Percentiles rank a stretch among this genome's conserved stretches.
Evolutionary conservation across 2,113 vertebrate genomes (phyloP).

Genomic region (Rattus rattus): DNA sequence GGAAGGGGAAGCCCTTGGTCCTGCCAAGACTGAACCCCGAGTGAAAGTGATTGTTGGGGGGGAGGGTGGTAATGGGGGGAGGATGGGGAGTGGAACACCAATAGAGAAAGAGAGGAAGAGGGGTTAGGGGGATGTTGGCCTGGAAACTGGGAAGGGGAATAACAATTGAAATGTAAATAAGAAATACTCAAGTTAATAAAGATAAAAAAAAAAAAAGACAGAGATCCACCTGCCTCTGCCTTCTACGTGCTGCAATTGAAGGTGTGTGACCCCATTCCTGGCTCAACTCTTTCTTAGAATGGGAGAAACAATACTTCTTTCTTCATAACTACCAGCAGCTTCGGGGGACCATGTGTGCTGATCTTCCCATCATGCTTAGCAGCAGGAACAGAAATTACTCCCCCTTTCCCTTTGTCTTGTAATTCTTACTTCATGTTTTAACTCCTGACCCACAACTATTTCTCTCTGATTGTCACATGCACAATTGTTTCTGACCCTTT

Average conservation of each 20-base stretch:
- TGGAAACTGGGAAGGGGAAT: too few relatives aligned
- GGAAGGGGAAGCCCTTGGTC: too few relatives aligned
- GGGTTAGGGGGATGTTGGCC: too few relatives aligned
- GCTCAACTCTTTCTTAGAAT: not conserved
- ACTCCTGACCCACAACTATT: not conserved
- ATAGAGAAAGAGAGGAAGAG: too few relatives aligned
- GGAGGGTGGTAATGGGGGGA: too few relatives aligned
- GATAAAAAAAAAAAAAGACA: too few relatives aligned
- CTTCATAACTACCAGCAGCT: not conserved
- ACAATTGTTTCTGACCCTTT: conserved; percentile 53
- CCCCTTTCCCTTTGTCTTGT: not conserved
- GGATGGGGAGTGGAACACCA: too few relatives aligned
- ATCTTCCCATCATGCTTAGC: not conserved
- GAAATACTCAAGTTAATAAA: too few relatives aligned
- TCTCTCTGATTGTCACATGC: conserved; percentile 13
- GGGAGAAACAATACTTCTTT: not conserved
- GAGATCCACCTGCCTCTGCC: not conserved
- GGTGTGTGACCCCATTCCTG: too few relatives aligned
- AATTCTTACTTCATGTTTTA: not conserved
- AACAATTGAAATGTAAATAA: too few relatives aligned
- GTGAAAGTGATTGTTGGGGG: too few relatives aligned
- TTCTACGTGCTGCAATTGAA: not conserved
- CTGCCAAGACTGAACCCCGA: too few relatives aligned
- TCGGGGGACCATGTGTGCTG: not conserved
- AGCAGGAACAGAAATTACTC: not conserved